Percentiles rank a stretch among this genome's conserved stretches.
Evolutionary conservation across 1,140 invertebrate species (phyloP).

Genomic region (Drosophila setifemur): DNA sequence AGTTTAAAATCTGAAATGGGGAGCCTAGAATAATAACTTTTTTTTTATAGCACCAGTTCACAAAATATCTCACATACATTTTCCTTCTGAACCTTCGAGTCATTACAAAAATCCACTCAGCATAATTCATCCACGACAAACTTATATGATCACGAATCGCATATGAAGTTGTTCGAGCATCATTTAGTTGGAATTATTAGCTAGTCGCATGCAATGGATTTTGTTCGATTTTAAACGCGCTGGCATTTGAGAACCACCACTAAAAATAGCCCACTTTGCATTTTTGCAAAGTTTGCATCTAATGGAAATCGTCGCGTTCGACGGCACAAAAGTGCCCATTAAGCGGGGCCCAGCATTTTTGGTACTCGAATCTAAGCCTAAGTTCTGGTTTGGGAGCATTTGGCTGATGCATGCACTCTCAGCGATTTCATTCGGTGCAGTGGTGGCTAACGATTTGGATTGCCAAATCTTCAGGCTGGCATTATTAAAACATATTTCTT

Average conservation of each 20-base stretch:
- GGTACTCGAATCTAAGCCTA: neutral
- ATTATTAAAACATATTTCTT: slow-evolving; percentile 59
- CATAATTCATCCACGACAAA: slow-evolving; percentile 27
- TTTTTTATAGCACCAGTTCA: neutral
- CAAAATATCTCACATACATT: neutral
- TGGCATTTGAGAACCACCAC: slow-evolving; percentile 30
- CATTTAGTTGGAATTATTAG: slow-evolving; percentile 33
- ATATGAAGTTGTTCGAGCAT: slow-evolving; percentile 19
- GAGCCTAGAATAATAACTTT: neutral
- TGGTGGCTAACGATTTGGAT: slow-evolving; percentile 48
- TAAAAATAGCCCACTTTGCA: slow-evolving; percentile 40
- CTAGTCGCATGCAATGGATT: slow-evolving; percentile 28
- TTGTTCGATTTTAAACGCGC: slow-evolving; percentile 26
- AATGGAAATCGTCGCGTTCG: slow-evolving; percentile 13
- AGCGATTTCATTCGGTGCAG: no score
- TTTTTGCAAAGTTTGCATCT: neutral
- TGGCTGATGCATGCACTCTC: slow-evolving; percentile 45
- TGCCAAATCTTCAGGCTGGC: slow-evolving; percentile 55
- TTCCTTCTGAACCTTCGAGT: slow-evolving; percentile 6
- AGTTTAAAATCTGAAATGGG: no score
- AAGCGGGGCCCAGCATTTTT: neutral
- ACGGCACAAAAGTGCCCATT: slow-evolving; percentile 1
- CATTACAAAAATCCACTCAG: slow-evolving; percentile 19
- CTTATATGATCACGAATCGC: slow-evolving; percentile 35
- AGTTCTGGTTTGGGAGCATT: slow-evolving; percentile 2